Evolutionary conservation across 2,888 invertebrate species (phyloP).

Genomic region (Catocala sponsa): DNA sequence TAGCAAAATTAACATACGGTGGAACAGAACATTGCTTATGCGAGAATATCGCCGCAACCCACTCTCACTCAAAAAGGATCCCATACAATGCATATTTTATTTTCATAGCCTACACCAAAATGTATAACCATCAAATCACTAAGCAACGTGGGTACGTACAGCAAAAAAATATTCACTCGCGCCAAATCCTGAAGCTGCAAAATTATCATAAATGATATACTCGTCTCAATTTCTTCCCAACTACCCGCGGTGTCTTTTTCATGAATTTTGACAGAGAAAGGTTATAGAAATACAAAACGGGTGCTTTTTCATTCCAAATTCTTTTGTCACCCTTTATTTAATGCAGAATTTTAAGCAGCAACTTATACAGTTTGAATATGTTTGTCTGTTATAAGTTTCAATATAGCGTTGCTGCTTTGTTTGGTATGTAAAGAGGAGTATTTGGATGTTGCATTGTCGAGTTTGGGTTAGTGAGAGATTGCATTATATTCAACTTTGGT

Average conservation of each 20-base stretch:
- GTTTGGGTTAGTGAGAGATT: slow-evolving; percentile 5
- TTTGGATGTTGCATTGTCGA: slow-evolving; percentile 13
- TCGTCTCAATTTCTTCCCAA: slow-evolving; percentile 48
- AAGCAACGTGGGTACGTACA: slow-evolving; percentile 8
- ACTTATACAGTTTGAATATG: slow-evolving; percentile 50
- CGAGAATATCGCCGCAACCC: not conserved
- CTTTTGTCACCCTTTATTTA: slow-evolving; percentile 51
- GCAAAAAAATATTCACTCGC: slow-evolving; percentile 36
- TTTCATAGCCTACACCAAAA: slow-evolving; percentile 1
- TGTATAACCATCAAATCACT: slow-evolving; percentile 13
- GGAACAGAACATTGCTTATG: not conserved
- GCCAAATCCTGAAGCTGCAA: slow-evolving; percentile 36
- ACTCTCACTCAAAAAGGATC: not conserved
- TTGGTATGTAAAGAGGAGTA: slow-evolving; percentile 24
- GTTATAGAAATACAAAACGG: slow-evolving; percentile 54
- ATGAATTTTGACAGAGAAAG: slow-evolving; percentile 59
- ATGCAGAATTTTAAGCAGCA: slow-evolving; percentile 51
- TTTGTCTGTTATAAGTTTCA: slow-evolving; percentile 49
- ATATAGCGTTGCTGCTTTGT: slow-evolving; percentile 40
- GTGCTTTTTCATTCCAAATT: slow-evolving; percentile 52
- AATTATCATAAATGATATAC: slow-evolving; percentile 59
- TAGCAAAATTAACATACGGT: not conserved
- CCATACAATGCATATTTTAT: slow-evolving; percentile 6
- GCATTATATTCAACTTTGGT: slow-evolving; percentile 7
- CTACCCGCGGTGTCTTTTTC: slow-evolving; percentile 58